A percentile compares a stretch with the other conserved stretches of the same genome.
These are phyloP conservation scores for rat (Rattus norvegicus) DNA, from an alignment of 2,113 vertebrate species.

Conservation along the genomic window GRCr8 NC_086025.1:32824501-32825000, in stretches of 20 bases:
- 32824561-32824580: conserved; percentile 54
- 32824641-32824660: background rate
- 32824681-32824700: background rate
- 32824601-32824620: conserved; percentile 74
- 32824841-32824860: conserved; percentile 61
- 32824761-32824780: background rate
- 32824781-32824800: background rate
- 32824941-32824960: conserved; percentile 71
- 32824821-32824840: background rate
- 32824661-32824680: background rate
- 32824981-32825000: conserved; percentile 45
- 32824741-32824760: conserved; percentile 23
- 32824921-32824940: conserved; percentile 72
- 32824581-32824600: conserved; percentile 79
- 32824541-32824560: conserved; percentile 76
- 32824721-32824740: background rate
- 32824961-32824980: conserved; percentile 67
- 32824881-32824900: conserved; percentile 57
- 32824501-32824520: conserved; percentile 76
- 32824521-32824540: conserved; percentile 79
- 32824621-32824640: conserved; percentile 76
- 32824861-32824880: conserved; percentile 72
- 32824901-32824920: conserved; percentile 35
- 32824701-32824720: background rate
- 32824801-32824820: background rate